phyloP scores from a whole-genome alignment of 2,888 invertebrate genomes.

The Lasioglossum villosulum region DNA sequence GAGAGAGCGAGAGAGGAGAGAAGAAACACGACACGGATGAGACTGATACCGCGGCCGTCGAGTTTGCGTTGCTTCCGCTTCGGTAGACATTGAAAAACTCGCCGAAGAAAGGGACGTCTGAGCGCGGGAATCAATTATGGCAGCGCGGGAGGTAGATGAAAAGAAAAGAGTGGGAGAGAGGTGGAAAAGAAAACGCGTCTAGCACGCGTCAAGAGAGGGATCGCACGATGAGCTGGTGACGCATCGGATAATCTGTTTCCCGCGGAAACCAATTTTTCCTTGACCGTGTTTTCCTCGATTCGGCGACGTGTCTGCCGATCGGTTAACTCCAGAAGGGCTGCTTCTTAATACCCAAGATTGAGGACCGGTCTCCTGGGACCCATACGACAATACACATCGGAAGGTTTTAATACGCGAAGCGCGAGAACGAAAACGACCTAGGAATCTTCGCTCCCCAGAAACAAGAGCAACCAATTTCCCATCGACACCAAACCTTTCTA shows the following conservation, averaged over 20 bases:
- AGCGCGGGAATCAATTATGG: constrained; percentile 67
- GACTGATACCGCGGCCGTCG: constrained; percentile 68
- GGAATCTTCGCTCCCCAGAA: background rate
- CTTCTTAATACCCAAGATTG: constrained; percentile 8
- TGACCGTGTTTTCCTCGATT: background rate
- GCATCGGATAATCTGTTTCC: constrained; percentile 28
- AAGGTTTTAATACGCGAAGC: background rate
- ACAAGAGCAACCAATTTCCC: constrained; percentile 15
- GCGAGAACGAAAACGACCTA: background rate
- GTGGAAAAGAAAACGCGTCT: constrained; percentile 11
- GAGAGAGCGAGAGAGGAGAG: constrained; percentile 24
- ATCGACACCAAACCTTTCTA: constrained; percentile 3
- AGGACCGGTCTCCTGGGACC: background rate
- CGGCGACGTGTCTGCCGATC: background rate
- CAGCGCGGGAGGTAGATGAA: background rate
- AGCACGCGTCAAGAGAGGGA: constrained; percentile 33
- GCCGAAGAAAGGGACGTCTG: constrained; percentile 49
- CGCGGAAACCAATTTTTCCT: constrained; percentile 8
- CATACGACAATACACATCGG: background rate
- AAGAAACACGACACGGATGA: constrained; percentile 52
- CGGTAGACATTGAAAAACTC: constrained; percentile 66
- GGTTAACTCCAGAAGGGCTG: background rate
- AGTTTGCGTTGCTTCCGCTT: constrained; percentile 67
- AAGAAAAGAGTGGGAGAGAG: background rate
- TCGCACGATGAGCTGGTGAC: constrained; percentile 20